Conservation (phyloP, 2,113 vertebrate species). For the Orthonyx spaldingii region DNA sequence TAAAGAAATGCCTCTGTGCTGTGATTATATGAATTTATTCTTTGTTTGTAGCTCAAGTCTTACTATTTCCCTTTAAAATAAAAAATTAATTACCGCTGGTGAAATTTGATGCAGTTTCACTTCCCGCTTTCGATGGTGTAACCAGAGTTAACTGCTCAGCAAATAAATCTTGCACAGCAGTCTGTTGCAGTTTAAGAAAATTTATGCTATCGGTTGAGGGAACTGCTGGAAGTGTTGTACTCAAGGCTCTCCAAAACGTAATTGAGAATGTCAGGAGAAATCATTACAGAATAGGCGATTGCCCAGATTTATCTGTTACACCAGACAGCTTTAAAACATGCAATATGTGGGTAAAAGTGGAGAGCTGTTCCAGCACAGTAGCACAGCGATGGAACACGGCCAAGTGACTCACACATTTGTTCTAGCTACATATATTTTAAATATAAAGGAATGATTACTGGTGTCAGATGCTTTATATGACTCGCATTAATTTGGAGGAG, state of each 20-base stretch:
- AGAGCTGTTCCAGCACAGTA: neutral
- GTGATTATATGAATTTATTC: neutral
- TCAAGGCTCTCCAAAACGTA: slow-evolving; percentile 57
- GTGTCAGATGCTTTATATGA: neutral
- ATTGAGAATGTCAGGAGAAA: slow-evolving; percentile 65
- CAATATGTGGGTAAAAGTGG: neutral
- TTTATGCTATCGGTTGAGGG: slow-evolving; percentile 52
- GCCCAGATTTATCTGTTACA: slow-evolving; percentile 44
- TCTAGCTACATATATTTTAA: slow-evolving; percentile 32
- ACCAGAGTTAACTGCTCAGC: slow-evolving; percentile 32
- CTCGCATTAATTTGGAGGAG: neutral
- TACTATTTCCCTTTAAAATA: neutral
- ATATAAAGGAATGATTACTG: neutral
- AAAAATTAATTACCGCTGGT: neutral
- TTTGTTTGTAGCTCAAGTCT: neutral
- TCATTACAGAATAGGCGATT: slow-evolving; percentile 32
- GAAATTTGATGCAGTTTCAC: slow-evolving; percentile 10
- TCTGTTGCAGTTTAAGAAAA: slow-evolving; percentile 55
- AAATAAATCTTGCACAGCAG: slow-evolving; percentile 53
- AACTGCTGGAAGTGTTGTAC: slow-evolving; percentile 45
- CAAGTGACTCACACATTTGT: slow-evolving; percentile 8
- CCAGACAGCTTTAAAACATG: slow-evolving; percentile 14
- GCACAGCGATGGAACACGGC: neutral
- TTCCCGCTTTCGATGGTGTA: neutral
- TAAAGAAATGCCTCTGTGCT: neutral